Evolutionary conservation across 1,140 invertebrate genomes (phyloP), one percentile per base, ranked within the genome.

Genomic region (Danaus melanippus): DNA sequence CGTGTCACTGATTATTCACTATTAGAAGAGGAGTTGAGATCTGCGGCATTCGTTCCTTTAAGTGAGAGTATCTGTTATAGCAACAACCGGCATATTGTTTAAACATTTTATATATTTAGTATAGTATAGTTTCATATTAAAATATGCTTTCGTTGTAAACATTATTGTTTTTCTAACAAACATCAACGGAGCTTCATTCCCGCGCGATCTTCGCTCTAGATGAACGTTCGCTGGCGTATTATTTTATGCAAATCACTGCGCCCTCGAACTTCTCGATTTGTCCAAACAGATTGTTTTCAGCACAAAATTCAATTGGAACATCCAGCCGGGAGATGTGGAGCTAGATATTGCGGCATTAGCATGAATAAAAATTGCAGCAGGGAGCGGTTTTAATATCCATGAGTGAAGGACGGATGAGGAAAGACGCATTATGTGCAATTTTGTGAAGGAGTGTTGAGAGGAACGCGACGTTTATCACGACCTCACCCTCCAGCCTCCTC

Each of bases 241-340:
- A 71, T 75, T 71, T 52, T 71, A 74, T 79, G 73, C 66, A 72
- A 76, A 76, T 73, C 53, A 51, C 46, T 46, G 51, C 60, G 44
- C 61, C 61, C 66, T 66, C 64, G 40, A 70, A 72, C 69, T 71
- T 72, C 64, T 69, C 66, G 72, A 65, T 72, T 79, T 73, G 69
- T 69, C 57, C 70, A 75, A 79, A 79, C 74, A 74, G 70, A 75
- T 79, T 76, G 74, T 76, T 76, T 79, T 68, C 70, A 65, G 66
- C 61, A 60, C 56, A 70, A 58, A 52, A 76, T 73, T 73, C 56
- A 58, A 58, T 53, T 49, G 56, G 46, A 58, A 44, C 46, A 48
- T 12, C 15, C 12, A 50, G 39, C 40, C 12, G 42, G 74, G 68
- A 68, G 67, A 71, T 76, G 71, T 70, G 71, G 65, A 67, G 66